Evolutionary conservation across 1,140 invertebrate genomes (phyloP), one percentile per base, ranked within the genome.

Genomic region (Diorhabda sublineata): DNA sequence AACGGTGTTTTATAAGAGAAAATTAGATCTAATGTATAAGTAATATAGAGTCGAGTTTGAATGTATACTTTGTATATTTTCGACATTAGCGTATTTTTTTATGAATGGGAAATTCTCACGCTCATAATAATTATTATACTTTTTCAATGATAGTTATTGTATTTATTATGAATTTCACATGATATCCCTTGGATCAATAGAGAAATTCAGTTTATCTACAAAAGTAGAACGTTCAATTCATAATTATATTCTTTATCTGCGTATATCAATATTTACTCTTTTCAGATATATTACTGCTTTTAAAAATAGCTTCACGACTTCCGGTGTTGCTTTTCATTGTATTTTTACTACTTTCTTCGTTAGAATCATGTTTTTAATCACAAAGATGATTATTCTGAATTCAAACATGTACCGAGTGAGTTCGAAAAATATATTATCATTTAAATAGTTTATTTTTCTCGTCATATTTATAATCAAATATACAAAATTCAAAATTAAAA

Each of bases 261-360:
- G 9, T 62, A 43, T 45, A 62, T 62, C 61, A 64, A 64, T 64
- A 64, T 64, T 64, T 64, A 52, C 9, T 63, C 45, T 52, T 64
- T 64, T 64, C 26, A 8, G 47, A 52, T 52, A 64, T 45, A 63
- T 63, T 63, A n/a, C 61, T 63, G 62, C 45, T 45, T 56, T 64
- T 64, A 64, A 64, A 64, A 64, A 64, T 64, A 64, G 63, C 63
- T 56, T 26, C 45, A 47, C 47, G n/a, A 43, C 52, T 64, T 64
- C 63, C 63, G 63, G 63, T 56, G 26, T 26, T 26, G 26, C 26
- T 26, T 26, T 26, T 26, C 26, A 26, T 26, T 26, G 26, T 26
- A 26, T 26, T 26, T 26, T 26, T 26, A 26, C 26, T 26, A 26
- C 26, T 26, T 26, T 26, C 26, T 26, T 26, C 26, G 26, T 26